Conservation (phyloP, 1,140 invertebrate species). For the Vollenhovia emeryi region DNA sequence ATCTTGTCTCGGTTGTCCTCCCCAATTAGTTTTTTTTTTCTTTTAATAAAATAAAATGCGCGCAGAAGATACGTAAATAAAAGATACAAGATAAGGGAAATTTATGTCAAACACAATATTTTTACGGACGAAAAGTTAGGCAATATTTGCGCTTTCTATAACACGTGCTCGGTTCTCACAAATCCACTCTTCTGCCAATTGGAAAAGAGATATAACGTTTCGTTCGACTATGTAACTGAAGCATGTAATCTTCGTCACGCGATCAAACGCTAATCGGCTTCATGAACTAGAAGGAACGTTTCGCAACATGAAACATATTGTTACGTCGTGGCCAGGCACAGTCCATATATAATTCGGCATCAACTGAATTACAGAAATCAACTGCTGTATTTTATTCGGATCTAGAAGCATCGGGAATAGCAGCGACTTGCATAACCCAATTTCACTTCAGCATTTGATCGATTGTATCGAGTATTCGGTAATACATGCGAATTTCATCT, state of each 20-base stretch:
- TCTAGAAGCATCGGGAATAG: background rate
- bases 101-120: background rate
- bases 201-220: background rate
- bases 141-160: background rate
- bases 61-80: background rate
- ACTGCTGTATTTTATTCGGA: background rate
- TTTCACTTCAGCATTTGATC: background rate
- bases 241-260: conserved; percentile 7
- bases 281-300: background rate
- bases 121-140: background rate
- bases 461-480: background rate
- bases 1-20: background rate
- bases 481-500: background rate
- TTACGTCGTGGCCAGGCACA: background rate
- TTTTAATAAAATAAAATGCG: background rate
- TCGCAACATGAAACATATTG: conserved; percentile 10
- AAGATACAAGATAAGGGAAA: background rate
- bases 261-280: background rate
- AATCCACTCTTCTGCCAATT: background rate
- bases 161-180: background rate
- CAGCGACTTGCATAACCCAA: background rate
- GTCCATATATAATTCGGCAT: background rate
- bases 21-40: background rate
- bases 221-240: background rate
- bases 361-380: background rate